Conservation (phyloP, 2,797 vertebrate species). For the Danio choprae region DNA sequence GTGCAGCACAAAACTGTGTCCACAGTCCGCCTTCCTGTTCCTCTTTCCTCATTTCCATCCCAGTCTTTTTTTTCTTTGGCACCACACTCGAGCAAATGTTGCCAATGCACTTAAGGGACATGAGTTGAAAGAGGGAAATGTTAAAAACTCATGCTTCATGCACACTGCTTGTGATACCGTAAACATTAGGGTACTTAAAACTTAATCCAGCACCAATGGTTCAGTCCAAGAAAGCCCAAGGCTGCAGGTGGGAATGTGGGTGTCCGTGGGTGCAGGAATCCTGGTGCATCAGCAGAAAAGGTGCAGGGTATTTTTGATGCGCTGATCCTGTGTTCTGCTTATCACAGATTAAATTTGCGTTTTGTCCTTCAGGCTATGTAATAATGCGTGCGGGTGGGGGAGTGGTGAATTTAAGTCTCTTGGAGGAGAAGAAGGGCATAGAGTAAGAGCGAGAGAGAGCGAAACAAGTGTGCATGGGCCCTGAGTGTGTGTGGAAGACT, state of each 20-base stretch:
- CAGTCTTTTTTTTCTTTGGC: slow-evolving; percentile 82
- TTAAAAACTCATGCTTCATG: slow-evolving; percentile 76
- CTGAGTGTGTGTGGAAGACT: slow-evolving; percentile 42
- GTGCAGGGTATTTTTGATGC: slow-evolving; percentile 69
- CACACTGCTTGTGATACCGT: slow-evolving; percentile 75
- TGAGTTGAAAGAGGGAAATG: slow-evolving; percentile 81
- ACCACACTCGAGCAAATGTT: slow-evolving; percentile 82
- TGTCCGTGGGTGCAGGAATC: slow-evolving; percentile 71
- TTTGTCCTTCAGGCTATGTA: slow-evolving; percentile 79
- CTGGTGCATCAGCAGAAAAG: slow-evolving; percentile 72
- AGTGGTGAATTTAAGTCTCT: slow-evolving; percentile 38
- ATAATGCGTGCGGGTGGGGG: slow-evolving; percentile 54
- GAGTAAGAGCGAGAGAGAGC: slow-evolving; percentile 27
- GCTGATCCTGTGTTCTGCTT: slow-evolving; percentile 79
- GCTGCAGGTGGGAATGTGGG: slow-evolving; percentile 44
- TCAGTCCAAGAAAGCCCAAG: slow-evolving; percentile 39
- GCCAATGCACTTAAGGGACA: slow-evolving; percentile 86
- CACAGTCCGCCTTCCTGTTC: slow-evolving; percentile 61
- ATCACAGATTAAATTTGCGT: slow-evolving; percentile 80
- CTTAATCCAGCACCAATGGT: slow-evolving; percentile 28
- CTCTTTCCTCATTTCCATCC: slow-evolving; percentile 65
- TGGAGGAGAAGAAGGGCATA: slow-evolving; percentile 45
- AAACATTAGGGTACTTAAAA: slow-evolving; percentile 67
- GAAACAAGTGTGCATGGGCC: slow-evolving; percentile 51
- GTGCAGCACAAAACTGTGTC: slow-evolving; percentile 16